Percentiles rank a stretch among this genome's conserved stretches.
These are phyloP conservation scores for Falco naumanni DNA, from an alignment of 2,797 vertebrate genomes.

Conservation along the genomic window DNA sequence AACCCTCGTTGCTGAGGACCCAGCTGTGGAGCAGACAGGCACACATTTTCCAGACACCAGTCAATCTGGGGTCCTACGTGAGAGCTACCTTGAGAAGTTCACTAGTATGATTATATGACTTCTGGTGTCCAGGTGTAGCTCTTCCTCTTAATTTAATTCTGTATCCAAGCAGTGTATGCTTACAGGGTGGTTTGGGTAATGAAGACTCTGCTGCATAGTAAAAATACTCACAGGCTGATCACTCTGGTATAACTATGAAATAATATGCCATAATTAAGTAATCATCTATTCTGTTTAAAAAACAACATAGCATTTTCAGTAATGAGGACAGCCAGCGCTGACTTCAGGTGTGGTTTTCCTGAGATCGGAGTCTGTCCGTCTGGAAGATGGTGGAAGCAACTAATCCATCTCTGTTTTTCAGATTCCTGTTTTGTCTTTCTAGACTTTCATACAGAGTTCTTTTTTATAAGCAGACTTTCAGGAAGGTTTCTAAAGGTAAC, in stretches of 20 bases:
- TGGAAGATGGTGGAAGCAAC: not conserved
- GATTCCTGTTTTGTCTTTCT: not conserved
- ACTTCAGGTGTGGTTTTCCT: not conserved
- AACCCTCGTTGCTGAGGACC: not conserved
- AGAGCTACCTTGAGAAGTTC: not conserved
- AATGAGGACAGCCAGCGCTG: not conserved
- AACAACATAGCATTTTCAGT: not conserved
- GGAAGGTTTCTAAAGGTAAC: slow-evolving; percentile 10
- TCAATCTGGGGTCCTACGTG: not conserved
- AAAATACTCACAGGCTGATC: not conserved
- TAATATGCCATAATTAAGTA: not conserved
- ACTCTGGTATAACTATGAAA: not conserved
- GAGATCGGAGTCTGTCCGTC: not conserved
- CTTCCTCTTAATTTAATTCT: not conserved
- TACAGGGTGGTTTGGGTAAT: not conserved
- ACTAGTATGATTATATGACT: not conserved
- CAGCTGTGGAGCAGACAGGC: not conserved
- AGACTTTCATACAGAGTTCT: not conserved
- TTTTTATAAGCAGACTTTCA: not conserved
- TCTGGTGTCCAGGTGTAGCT: not conserved
- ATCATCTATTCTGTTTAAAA: not conserved
- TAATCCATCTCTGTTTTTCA: not conserved
- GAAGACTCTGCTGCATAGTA: not conserved
- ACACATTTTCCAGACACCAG: not conserved
- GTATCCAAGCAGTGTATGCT: not conserved